Evolutionary conservation across 2,113 vertebrate species (phyloP), one percentile per base, ranked within the genome.

Genomic region (Gambusia affinis): DNA sequence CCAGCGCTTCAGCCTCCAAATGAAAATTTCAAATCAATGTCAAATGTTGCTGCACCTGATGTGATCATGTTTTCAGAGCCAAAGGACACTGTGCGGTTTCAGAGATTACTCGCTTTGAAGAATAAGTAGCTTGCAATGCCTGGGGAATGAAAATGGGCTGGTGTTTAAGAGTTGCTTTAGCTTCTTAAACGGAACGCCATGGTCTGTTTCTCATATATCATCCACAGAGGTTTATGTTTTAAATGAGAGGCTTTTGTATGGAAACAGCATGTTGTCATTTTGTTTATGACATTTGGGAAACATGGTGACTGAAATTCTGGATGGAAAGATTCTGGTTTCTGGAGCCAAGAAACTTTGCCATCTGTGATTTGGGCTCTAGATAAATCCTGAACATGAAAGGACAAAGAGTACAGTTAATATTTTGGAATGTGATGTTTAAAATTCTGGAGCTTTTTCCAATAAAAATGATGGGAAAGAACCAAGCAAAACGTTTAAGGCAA

Each of bases 141-240:
- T 31, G 29, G 28, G 29, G 42, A 54, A 68, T 68, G 28, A 68
- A 22, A 51, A 54, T 68, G 67, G 30, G 42, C 30, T 68, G 27
- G 22, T n/a, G 51, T 24, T 8, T 7, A n/a, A 29, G 37, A 8
- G 6, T n/a, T 42, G 24, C 64, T 8, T 29, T 57, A 24, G 51
- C 51, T 57, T 1, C 24, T 24, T 57, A 57, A 42, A 37, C 22
- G 44, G 39, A 47, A 47, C 27, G 47, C 27, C 29, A 19, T 4
- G 47, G 42, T 68, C 28, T 68, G 67, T 30, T 30, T 51, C 10
- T 8, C 35, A 39, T 27, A 65, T 22, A 27, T 65, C 64, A 65
- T 11, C 37, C 24, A 37, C 11, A 14, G 35, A 66, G 29, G 15
- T 31, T 33, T 64, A 17, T 2, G 35, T 12, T 31, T 35, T 54